Percentiles rank a stretch among this genome's conserved stretches.
Conservation (phyloP, 2,113 vertebrate species). For the Gadus chalcogrammus region DNA sequence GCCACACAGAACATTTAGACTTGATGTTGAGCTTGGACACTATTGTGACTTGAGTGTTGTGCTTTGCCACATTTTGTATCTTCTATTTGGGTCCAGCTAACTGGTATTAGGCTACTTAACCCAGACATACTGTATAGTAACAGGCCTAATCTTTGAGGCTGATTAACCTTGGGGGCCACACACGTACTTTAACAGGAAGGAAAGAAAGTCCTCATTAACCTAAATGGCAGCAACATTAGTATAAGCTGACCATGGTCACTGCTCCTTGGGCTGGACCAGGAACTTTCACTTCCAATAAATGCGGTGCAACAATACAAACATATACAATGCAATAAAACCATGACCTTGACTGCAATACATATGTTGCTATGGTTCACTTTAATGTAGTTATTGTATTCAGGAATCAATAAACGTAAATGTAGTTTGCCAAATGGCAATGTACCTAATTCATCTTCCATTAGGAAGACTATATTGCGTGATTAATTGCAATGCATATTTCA, state of each 20-base stretch:
- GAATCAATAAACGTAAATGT: no score
- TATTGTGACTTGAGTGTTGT: background rate
- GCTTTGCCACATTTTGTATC: constrained; percentile 2
- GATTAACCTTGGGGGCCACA: constrained; percentile 56
- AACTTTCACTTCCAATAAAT: background rate
- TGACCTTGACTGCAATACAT: no score
- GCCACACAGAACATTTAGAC: no score
- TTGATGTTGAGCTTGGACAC: background rate
- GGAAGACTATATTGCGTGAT: no score
- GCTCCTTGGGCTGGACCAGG: constrained; percentile 23
- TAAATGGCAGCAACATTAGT: constrained; percentile 34
- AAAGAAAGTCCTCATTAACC: constrained; percentile 56
- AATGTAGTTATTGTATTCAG: no score
- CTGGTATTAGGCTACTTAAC: constrained; percentile 40
- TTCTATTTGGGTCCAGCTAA: constrained; percentile 25
- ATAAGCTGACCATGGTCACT: background rate
- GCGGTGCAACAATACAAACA: no score
- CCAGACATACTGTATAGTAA: constrained; percentile 22
- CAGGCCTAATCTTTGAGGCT: constrained; percentile 57
- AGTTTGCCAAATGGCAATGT: no score
- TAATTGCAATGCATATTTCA: background rate
- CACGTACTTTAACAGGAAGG: constrained; percentile 49
- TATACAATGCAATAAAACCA: no score
- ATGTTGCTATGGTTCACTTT: no score
- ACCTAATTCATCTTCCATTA: no score